Evolutionary conservation across 35 echinoderm and acorn worm species (phyloP).

Genomic region (Ophioderma brevispina): DNA sequence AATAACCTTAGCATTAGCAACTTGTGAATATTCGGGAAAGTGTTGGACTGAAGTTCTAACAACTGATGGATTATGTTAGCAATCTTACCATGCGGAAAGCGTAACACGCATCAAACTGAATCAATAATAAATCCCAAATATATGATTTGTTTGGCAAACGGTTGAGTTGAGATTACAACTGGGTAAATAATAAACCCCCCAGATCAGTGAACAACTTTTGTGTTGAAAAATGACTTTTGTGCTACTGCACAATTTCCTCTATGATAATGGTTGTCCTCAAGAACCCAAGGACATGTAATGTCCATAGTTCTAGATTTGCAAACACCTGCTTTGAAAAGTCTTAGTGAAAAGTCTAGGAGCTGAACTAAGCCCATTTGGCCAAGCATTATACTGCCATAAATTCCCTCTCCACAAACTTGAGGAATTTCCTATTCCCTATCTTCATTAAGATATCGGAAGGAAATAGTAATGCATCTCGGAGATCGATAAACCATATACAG

Average conservation of each 20-base stretch:
- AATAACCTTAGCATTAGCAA: conserved; percentile 29
- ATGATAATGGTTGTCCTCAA: background rate
- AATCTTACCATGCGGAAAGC: background rate
- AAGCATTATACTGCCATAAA: too few species aligned
- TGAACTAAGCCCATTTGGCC: too few species aligned
- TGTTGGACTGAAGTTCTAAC: background rate
- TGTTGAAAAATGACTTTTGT: background rate
- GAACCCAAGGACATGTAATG: background rate
- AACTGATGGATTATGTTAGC: background rate
- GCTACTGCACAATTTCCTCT: background rate
- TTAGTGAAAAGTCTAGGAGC: background rate
- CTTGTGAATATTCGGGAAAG: background rate
- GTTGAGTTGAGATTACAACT: conserved; percentile 48
- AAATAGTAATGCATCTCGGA: too few species aligned
- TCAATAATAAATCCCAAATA: conserved; percentile 62
- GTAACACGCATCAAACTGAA: conserved; percentile 35
- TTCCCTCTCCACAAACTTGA: too few species aligned
- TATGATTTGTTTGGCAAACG: conserved; percentile 13
- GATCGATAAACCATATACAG: too few species aligned
- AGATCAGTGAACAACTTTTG: background rate
- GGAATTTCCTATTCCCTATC: too few species aligned
- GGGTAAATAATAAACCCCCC: conserved; percentile 53
- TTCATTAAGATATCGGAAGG: too few species aligned
- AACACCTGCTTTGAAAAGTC: too few species aligned
- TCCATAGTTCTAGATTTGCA: background rate